Percentiles rank a stretch among this genome's conserved stretches.
phyloP scores from a whole-genome alignment of 35 echinoderm and acorn worm genomes.

The Acanthaster planci region DNA sequence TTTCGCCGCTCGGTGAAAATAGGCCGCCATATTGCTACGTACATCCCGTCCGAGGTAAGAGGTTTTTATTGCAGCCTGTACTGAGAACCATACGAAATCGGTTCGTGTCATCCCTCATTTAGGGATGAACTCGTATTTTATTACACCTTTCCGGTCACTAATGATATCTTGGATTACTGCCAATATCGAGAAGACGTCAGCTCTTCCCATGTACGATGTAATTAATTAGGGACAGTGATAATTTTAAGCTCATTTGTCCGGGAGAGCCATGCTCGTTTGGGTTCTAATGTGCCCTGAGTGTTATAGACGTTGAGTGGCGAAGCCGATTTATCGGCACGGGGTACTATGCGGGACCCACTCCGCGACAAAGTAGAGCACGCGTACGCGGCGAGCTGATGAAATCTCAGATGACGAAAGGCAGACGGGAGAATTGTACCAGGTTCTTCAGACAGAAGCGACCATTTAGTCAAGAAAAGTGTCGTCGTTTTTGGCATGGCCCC shows the following conservation, averaged over 20 bases:
- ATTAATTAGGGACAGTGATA: slow-evolving; percentile 29
- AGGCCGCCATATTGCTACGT: slow-evolving; percentile 9
- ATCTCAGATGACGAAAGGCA: too few relatives aligned
- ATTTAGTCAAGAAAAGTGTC: too few relatives aligned
- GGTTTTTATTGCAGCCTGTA: not conserved
- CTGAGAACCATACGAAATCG: not conserved
- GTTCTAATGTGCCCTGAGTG: slow-evolving; percentile 25
- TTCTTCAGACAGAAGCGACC: too few relatives aligned
- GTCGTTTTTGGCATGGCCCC: too few relatives aligned
- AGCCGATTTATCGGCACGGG: slow-evolving; percentile 4
- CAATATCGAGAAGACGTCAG: slow-evolving; percentile 15
- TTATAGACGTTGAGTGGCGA: slow-evolving; percentile 11
- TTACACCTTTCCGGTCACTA: slow-evolving; percentile 20
- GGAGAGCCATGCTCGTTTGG: slow-evolving; percentile 6
- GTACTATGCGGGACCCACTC: not conserved
- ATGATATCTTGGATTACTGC: slow-evolving; percentile 16
- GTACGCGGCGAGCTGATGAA: slow-evolving; percentile 14
- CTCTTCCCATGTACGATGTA: slow-evolving; percentile 25
- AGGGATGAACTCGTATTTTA: slow-evolving; percentile 1
- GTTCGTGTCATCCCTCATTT: not conserved
- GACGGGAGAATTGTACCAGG: too few relatives aligned
- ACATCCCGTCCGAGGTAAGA: slow-evolving; percentile 2
- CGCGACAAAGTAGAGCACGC: not conserved
- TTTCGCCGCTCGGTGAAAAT: slow-evolving; percentile 2
- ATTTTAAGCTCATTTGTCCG: slow-evolving; percentile 29